Percentiles rank a stretch among this genome's conserved stretches.
Conservation (phyloP, 2,113 vertebrate genomes). For the Notothenia rossii region DNA sequence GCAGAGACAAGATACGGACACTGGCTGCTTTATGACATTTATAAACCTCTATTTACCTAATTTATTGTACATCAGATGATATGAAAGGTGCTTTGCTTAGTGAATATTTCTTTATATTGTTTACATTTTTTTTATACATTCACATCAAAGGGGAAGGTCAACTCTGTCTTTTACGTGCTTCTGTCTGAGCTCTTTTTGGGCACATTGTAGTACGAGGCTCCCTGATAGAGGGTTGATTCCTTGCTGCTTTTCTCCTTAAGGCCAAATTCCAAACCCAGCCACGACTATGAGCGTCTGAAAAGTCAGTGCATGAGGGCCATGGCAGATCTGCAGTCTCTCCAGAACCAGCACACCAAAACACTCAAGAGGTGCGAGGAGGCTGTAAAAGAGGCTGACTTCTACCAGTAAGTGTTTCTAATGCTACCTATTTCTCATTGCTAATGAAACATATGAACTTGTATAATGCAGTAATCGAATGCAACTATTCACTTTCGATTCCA, state of each 20-base stretch:
- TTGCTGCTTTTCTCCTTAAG: slow-evolving; percentile 77
- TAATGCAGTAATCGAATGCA: neutral
- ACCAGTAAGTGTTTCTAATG: slow-evolving; percentile 88
- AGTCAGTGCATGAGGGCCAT: slow-evolving; percentile 97
- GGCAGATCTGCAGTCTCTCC: slow-evolving; percentile 94
- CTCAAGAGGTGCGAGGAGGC: slow-evolving; percentile 97
- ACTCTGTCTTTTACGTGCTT: neutral
- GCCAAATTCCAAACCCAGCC: slow-evolving; percentile 93
- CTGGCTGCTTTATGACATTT: slow-evolving; percentile 41
- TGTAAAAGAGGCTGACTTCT: slow-evolving; percentile 97
- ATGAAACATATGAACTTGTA: slow-evolving; percentile 4
- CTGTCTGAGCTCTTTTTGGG: slow-evolving; percentile 17
- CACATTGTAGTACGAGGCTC: slow-evolving; percentile 25
- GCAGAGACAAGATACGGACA: slow-evolving; percentile 15
- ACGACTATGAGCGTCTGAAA: slow-evolving; percentile 96
- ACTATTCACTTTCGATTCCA: slow-evolving; percentile 1
- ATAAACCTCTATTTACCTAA: slow-evolving; percentile 30
- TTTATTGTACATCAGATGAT: slow-evolving; percentile 26
- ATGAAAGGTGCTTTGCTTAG: slow-evolving; percentile 7
- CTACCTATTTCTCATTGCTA: neutral
- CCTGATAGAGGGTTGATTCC: slow-evolving; percentile 36
- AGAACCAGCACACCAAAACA: slow-evolving; percentile 96
- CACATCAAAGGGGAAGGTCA: slow-evolving; percentile 17
- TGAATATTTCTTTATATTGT: slow-evolving; percentile 5
- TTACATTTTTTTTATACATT: slow-evolving; percentile 31